Percentiles rank a stretch among this genome's conserved stretches.
These are phyloP conservation scores for Julus scanicus DNA, from an alignment of 2,888 invertebrate species.

Conservation along the genomic window DNA sequence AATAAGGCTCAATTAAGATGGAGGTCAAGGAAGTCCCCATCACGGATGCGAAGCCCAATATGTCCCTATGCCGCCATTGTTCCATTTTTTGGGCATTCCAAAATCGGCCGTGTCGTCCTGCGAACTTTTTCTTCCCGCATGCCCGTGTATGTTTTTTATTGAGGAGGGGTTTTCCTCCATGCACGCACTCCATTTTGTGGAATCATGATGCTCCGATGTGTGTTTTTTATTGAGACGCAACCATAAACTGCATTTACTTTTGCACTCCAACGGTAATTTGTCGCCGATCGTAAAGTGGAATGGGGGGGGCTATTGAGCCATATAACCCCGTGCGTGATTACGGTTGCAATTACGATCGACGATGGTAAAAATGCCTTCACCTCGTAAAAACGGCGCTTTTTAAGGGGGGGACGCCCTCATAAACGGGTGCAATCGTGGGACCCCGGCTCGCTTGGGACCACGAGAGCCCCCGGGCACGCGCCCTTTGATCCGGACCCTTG, in stretches of 20 bases:
- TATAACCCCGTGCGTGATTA: neutral
- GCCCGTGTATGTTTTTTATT: too few species aligned
- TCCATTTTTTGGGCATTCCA: neutral
- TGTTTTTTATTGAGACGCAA: conserved; percentile 28
- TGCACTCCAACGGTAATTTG: conserved; percentile 14
- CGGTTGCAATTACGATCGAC: neutral
- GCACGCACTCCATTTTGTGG: neutral
- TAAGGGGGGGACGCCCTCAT: neutral
- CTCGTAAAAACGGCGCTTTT: neutral
- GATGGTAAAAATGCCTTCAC: conserved; percentile 28
- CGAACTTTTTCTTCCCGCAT: too few species aligned
- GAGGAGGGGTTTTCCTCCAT: too few species aligned
- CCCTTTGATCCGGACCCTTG: neutral
- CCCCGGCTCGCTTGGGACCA: neutral
- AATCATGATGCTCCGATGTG: conserved; percentile 33
- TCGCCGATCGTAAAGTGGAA: conserved; percentile 26
- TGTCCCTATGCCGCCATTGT: too few species aligned
- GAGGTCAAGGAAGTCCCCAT: too few species aligned
- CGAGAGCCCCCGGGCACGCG: neutral
- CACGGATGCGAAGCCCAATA: too few species aligned
- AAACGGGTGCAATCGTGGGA: neutral
- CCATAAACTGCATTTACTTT: conserved; percentile 28
- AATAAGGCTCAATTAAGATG: too few species aligned
- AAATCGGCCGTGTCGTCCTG: too few species aligned
- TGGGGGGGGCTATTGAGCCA: conserved; percentile 4